Conservation (phyloP, 2,888 invertebrate genomes). For the Mythimna lalbum region DNA sequence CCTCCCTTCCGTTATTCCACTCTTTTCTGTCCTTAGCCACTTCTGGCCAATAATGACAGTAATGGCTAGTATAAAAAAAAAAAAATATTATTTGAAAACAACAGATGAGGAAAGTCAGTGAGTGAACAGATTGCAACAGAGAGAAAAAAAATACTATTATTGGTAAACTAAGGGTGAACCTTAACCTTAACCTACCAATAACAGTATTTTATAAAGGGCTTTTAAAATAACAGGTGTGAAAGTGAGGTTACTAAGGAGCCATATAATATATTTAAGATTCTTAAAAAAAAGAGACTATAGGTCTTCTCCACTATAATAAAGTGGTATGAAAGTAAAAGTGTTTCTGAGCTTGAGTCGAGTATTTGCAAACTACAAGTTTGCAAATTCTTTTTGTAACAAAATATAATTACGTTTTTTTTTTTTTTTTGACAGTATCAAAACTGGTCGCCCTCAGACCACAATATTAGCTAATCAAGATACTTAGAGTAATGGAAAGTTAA, state of each 20-base stretch:
- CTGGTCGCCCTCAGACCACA: neutral
- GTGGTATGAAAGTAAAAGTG: neutral
- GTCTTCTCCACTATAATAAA: neutral
- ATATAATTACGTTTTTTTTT: neutral
- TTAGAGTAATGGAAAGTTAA: neutral
- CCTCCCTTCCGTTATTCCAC: too few species aligned
- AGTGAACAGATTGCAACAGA: too few species aligned
- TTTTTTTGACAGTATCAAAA: neutral
- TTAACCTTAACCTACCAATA: too few species aligned
- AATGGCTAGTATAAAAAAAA: too few species aligned
- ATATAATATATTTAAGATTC: neutral
- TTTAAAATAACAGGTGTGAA: neutral
- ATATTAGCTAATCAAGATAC: neutral
- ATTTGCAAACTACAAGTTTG: neutral
- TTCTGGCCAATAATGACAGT: too few species aligned
- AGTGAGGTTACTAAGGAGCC: conserved; percentile 35
- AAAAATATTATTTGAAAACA: too few species aligned
- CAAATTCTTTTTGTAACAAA: neutral
- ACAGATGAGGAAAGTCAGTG: too few species aligned
- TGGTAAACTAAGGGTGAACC: too few species aligned
- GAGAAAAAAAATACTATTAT: too few species aligned
- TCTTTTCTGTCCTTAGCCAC: too few species aligned
- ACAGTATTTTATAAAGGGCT: too few species aligned
- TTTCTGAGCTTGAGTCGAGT: neutral
- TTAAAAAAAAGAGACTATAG: neutral